A percentile compares a stretch with the other conserved stretches of the same genome.
phyloP scores from a whole-genome alignment of 2,113 vertebrate genomes.

The Gambusia affinis region DNA sequence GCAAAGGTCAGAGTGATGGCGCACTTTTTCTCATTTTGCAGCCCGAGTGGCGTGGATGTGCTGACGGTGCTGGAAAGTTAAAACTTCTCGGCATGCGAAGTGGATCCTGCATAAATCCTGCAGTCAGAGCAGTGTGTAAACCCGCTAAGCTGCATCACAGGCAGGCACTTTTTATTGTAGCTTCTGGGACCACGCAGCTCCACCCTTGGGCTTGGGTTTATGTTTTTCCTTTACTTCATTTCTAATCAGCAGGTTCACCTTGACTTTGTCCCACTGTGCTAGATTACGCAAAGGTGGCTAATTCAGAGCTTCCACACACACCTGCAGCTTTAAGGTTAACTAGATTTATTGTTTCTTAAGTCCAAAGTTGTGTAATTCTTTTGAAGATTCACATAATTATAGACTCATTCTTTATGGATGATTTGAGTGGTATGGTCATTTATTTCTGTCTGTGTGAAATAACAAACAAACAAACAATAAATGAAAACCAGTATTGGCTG shows the following conservation, averaged over 20 bases:
- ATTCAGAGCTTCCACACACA: background rate
- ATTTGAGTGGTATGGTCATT: background rate
- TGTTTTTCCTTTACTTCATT: conserved; percentile 16
- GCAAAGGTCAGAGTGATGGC: conserved; percentile 42
- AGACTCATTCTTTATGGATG: background rate
- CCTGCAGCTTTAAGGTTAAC: background rate
- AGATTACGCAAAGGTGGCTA: conserved; percentile 6
- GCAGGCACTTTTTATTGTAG: background rate
- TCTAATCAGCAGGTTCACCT: conserved; percentile 48
- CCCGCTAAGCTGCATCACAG: background rate
- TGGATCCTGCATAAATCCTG: background rate
- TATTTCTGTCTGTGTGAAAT: too few relatives aligned
- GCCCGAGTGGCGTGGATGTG: too few relatives aligned
- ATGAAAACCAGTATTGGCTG: too few relatives aligned
- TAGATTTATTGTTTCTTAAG: background rate
- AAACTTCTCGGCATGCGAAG: background rate
- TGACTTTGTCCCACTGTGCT: conserved; percentile 17
- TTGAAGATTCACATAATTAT: too few relatives aligned
- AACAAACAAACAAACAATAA: too few relatives aligned
- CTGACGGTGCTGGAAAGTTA: background rate
- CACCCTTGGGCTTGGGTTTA: conserved; percentile 13
- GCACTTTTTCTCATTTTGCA: background rate
- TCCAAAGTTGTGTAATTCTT: background rate
- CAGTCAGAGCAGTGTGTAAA: background rate
- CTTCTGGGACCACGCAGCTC: background rate